phyloP scores from a whole-genome alignment of 2,797 vertebrate species.

The Chelon labrosus region DNA sequence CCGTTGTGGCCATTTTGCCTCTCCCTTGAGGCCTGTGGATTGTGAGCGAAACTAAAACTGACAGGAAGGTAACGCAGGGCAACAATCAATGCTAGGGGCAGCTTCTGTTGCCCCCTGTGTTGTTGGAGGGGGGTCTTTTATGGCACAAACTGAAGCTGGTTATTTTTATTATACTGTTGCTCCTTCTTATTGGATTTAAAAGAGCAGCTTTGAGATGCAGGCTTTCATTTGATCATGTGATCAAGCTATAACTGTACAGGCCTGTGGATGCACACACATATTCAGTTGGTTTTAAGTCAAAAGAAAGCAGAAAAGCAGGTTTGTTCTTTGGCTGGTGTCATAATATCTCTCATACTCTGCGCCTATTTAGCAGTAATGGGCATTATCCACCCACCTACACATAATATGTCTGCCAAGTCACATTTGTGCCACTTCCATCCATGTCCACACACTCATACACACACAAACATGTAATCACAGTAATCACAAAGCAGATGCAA shows the following conservation, averaged over 20 bases:
- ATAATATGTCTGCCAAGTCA: constrained; percentile 61
- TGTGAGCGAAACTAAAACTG: constrained; percentile 55
- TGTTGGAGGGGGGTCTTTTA: constrained; percentile 40
- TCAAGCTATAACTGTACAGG: neutral
- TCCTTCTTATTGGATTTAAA: constrained; percentile 16
- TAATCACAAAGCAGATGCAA: constrained; percentile 44
- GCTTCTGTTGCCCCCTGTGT: constrained; percentile 32
- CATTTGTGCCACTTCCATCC: constrained; percentile 45
- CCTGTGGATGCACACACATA: constrained; percentile 23
- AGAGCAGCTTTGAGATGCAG: constrained; percentile 43
- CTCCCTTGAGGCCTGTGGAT: constrained; percentile 47
- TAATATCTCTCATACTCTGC: constrained; percentile 5
- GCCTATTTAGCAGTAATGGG: constrained; percentile 49
- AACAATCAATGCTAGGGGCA: constrained; percentile 51
- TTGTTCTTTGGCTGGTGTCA: constrained; percentile 30
- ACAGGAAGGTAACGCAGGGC: constrained; percentile 64
- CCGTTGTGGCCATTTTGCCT: constrained; percentile 51
- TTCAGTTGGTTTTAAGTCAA: constrained; percentile 9
- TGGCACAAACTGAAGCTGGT: constrained; percentile 27
- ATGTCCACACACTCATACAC: constrained; percentile 33
- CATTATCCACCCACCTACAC: constrained; percentile 59
- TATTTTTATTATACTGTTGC: constrained; percentile 25
- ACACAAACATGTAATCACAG: constrained; percentile 13
- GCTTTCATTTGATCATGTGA: constrained; percentile 17
- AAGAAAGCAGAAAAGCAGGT: constrained; percentile 3